Percentiles rank a stretch among this genome's conserved stretches.
Evolutionary conservation across 2,113 vertebrate species (phyloP).

Genomic region (Geococcyx californianus): DNA sequence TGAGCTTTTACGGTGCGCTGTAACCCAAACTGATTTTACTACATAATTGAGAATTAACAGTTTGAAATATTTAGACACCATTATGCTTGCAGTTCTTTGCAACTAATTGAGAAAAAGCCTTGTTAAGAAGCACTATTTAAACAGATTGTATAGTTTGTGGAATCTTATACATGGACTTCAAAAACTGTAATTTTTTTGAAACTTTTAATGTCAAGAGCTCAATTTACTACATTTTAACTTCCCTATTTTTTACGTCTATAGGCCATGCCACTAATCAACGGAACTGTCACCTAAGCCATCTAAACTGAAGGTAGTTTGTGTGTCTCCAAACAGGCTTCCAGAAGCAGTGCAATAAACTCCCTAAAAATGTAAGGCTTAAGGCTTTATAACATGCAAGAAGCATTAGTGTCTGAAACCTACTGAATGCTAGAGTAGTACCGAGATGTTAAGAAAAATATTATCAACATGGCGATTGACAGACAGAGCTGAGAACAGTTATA

Average conservation of each 20-base stretch:
- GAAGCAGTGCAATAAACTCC: not conserved
- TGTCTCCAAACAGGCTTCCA: not conserved
- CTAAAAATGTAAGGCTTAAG: not conserved
- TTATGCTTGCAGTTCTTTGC: not conserved
- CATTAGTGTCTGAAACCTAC: not conserved
- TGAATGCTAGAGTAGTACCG: not conserved
- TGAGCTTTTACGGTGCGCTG: not conserved
- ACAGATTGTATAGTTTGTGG: not conserved
- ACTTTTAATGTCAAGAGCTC: not conserved
- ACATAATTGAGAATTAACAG: not conserved
- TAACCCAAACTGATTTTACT: not conserved
- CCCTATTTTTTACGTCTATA: not conserved
- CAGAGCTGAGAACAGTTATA: not conserved
- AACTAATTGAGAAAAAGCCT: not conserved
- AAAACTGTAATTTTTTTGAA: not conserved
- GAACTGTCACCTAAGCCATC: not conserved
- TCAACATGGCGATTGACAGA: not conserved
- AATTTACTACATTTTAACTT: not conserved
- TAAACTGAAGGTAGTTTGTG: not conserved
- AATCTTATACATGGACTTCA: not conserved
- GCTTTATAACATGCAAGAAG: not conserved
- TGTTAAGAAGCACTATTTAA: not conserved
- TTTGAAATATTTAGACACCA: not conserved
- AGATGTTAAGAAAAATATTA: not conserved
- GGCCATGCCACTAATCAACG: not conserved